phyloP scores from a whole-genome alignment of 2,113 vertebrate species.

The Vimba vimba region DNA sequence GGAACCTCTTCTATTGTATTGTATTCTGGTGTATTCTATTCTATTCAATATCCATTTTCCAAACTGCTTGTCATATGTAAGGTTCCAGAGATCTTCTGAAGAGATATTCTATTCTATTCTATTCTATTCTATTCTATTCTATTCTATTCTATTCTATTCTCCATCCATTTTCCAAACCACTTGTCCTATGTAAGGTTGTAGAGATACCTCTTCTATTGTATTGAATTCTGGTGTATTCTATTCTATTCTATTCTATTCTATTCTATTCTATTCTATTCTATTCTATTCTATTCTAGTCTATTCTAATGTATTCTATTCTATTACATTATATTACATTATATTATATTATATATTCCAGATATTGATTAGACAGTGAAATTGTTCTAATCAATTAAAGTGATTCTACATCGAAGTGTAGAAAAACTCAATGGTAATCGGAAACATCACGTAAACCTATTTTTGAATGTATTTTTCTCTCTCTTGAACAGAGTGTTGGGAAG shows the following conservation, averaged over 20 bases:
- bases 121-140: background rate
- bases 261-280: background rate
- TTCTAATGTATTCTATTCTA: background rate
- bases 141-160: background rate
- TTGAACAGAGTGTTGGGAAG: slow-evolving; percentile 17
- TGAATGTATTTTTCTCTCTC: background rate
- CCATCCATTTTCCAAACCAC: background rate
- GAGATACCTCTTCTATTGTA: background rate
- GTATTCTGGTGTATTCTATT: background rate
- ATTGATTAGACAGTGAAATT: no score
- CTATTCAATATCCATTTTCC: background rate
- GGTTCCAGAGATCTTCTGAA: background rate
- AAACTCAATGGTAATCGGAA: background rate
- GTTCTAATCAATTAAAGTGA: no score
- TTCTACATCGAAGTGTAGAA: background rate
- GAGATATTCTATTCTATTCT: background rate
- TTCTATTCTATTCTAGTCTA: background rate
- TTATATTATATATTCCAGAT: background rate
- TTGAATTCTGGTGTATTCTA: background rate
- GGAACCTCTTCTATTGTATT: background rate
- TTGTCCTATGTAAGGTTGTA: background rate
- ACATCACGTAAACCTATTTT: background rate
- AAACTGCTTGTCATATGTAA: background rate
- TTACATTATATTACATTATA: background rate
- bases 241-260: background rate